Evolutionary conservation across 2,797 vertebrate species (phyloP).

Genomic region (Glyptemys insculpta): DNA sequence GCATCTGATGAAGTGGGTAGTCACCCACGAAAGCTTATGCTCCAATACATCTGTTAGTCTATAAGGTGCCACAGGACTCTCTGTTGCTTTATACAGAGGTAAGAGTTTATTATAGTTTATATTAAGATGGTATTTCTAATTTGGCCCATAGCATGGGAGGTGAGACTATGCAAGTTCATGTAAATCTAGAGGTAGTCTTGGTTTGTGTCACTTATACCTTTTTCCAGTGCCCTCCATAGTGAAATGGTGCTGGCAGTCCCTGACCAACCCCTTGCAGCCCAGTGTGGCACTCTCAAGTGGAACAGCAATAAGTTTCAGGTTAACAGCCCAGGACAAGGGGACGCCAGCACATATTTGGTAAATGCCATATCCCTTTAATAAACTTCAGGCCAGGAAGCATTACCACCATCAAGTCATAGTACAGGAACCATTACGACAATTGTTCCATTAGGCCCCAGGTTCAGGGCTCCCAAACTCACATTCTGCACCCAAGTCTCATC

Average conservation of each 20-base stretch:
- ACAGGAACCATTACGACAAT: background rate
- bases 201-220: background rate
- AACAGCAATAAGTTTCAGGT: background rate
- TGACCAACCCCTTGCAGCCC: background rate
- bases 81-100: background rate
- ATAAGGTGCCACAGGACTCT: no score
- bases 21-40: no score
- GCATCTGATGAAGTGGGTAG: no score
- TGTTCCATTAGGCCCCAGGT: background rate
- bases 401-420: background rate
- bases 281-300: no score
- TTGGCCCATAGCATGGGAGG: background rate
- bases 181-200: background rate
- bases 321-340: background rate
- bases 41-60: no score
- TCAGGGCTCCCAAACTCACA: no score
- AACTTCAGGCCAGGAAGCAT: background rate
- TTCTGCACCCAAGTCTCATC: no score
- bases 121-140: background rate
- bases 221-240: background rate
- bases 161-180: background rate
- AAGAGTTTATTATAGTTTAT: background rate
- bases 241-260: no score
- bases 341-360: background rate
- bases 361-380: background rate